A percentile compares a stretch with the other conserved stretches of the same genome.
phyloP scores from a whole-genome alignment of 2,797 vertebrate species.

The Alfaro cultratus region DNA sequence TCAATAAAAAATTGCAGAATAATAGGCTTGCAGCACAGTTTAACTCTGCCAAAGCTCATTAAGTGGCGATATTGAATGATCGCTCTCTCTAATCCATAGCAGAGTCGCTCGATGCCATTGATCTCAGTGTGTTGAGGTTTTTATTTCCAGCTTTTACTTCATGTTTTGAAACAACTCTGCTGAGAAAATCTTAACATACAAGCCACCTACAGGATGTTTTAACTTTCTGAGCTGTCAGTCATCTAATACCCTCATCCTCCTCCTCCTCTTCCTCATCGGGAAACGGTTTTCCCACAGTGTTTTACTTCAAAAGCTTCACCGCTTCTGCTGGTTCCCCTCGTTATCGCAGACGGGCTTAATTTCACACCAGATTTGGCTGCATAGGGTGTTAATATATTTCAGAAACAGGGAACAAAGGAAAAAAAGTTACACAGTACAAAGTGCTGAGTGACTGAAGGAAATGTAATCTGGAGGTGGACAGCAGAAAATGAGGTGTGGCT shows the following conservation, averaged over 20 bases:
- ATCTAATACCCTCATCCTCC: constrained; percentile 16
- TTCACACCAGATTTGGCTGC: constrained; percentile 44
- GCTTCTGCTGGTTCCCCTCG: constrained; percentile 13
- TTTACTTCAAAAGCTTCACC: constrained; percentile 23
- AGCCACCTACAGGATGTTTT: not conserved
- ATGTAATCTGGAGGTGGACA: constrained; percentile 30
- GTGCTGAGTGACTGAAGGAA: constrained; percentile 26
- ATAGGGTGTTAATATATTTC: constrained; percentile 21
- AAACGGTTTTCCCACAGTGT: constrained; percentile 9
- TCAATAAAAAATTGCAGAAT: not conserved
- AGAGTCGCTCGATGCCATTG: constrained; percentile 1
- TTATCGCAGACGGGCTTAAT: constrained; percentile 42
- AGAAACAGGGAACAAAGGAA: constrained; percentile 28
- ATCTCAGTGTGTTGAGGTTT: not conserved
- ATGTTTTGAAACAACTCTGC: not conserved
- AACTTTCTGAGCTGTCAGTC: constrained; percentile 26
- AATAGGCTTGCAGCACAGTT: not conserved
- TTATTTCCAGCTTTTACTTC: constrained; percentile 2
- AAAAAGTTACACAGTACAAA: constrained; percentile 36
- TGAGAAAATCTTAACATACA: not conserved
- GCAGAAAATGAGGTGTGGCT: constrained; percentile 41
- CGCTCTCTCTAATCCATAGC: not conserved
- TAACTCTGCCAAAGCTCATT: constrained; percentile 8
- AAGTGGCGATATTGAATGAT: not conserved
- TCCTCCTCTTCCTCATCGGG: constrained; percentile 1